Percentiles rank a stretch among this genome's conserved stretches.
phyloP scores from a whole-genome alignment of 2,797 vertebrate species.

The Sciurus vulgaris region DNA sequence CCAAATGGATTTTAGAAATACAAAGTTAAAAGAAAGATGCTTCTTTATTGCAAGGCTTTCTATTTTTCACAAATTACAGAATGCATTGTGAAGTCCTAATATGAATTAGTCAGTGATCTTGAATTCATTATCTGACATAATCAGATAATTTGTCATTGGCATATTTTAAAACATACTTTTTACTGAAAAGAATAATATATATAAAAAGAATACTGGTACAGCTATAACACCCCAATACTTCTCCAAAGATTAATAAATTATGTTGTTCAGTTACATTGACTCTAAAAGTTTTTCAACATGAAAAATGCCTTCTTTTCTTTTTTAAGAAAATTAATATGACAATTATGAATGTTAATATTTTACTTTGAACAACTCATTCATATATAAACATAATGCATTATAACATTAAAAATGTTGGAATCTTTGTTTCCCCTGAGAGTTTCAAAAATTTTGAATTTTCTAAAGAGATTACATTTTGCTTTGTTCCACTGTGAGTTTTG shows the following conservation, averaged over 20 bases:
- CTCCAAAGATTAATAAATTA: background rate
- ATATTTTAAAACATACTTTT: constrained; percentile 12
- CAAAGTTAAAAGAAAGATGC: background rate
- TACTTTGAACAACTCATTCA: background rate
- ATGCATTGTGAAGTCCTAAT: background rate
- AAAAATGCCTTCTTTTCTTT: background rate
- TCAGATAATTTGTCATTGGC: background rate
- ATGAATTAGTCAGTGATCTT: background rate
- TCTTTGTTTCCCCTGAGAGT: background rate
- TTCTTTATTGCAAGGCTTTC: background rate
- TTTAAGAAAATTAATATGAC: background rate
- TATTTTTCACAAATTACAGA: constrained; percentile 4
- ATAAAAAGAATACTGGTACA: background rate
- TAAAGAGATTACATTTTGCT: background rate
- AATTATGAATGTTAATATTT: background rate
- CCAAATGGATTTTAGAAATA: constrained; percentile 8
- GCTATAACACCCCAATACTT: background rate
- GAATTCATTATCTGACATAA: background rate
- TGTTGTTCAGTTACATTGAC: background rate
- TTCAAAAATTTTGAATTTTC: background rate
- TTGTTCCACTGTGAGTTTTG: background rate
- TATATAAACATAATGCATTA: background rate
- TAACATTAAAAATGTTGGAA: background rate
- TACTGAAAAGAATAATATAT: background rate
- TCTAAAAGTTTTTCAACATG: background rate